Evolutionary conservation across 30 jellyfish, hydroid and myxozoan species (phyloP).

Genomic region (Pseudorhiza aurosa): DNA sequence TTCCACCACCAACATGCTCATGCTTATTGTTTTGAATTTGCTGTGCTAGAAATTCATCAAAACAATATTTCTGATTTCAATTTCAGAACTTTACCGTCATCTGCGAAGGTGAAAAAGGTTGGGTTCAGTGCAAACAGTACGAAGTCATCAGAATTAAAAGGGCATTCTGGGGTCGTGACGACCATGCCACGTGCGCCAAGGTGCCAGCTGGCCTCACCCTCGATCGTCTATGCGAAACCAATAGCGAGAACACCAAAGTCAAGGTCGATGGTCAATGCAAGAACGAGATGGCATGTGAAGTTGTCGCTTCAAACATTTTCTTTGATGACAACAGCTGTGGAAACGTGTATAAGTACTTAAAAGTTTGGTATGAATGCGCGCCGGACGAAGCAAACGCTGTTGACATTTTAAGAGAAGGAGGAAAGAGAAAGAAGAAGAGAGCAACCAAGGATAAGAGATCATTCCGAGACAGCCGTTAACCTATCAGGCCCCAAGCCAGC

Average conservation of each 20-base stretch:
- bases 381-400: slow-evolving; percentile 99
- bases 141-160: slow-evolving; percentile 84
- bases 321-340: slow-evolving; percentile 99
- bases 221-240: slow-evolving; percentile 97
- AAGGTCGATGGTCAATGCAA: slow-evolving; percentile 99
- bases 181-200: slow-evolving; percentile 92
- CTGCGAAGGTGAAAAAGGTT: slow-evolving; percentile 99
- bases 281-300: slow-evolving; percentile 99
- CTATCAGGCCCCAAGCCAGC: slow-evolving; percentile 14
- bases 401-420: slow-evolving; percentile 97
- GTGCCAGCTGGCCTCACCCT: slow-evolving; percentile 97
- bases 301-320: slow-evolving; percentile 99
- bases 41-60: no score
- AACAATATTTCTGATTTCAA: no score
- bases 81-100: slow-evolving; percentile 97
- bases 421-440: slow-evolving; percentile 94
- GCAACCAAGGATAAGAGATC: slow-evolving; percentile 98
- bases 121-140: slow-evolving; percentile 99
- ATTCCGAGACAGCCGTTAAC: slow-evolving; percentile 94
- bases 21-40: no score
- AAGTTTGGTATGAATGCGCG: slow-evolving; percentile 97
- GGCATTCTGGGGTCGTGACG: slow-evolving; percentile 99
- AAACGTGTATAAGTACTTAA: slow-evolving; percentile 93
- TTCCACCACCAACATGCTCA: no score
- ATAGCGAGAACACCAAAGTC: slow-evolving; percentile 79